Base-by-base conservation (phyloP, 2,888 invertebrate species). In the Scelioninae gen. 2 region DNA sequence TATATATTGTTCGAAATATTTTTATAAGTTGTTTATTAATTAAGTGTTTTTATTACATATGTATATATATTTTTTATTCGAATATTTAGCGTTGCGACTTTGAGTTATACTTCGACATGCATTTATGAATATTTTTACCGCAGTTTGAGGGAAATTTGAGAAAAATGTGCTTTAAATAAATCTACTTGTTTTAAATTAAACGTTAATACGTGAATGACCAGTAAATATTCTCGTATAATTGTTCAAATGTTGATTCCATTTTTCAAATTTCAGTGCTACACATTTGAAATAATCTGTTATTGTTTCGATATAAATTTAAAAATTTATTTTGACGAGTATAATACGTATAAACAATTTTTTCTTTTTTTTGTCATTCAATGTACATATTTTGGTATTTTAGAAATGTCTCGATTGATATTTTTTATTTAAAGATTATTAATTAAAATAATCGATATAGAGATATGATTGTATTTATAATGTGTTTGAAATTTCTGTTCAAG, bases 391-490 rank as follows among this genome's bases (percentile, higher is more conserved):
- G 7, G 16, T 33, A 25, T 28, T 45, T 4, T 18, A 39, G 28
- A 57, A 65, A 48, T 33, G 52, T 33, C 35, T 31, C 35, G 45
- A 60, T 55, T 60, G 41, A 41, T 31, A n/a, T 22, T 58, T 50
- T 57, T 28, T 31, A 31, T 19, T 37, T 31, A 67, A 48, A 39
- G 33, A 64, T 7, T 33, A 55, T 64, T 53, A 64, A 64, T 53
- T 64, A 11, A 37, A 63, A 63, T 52, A 22, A 43, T 43, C 35
- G 43, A 31, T 48, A 48, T 25, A 33, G 57, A 43, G 33, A 41
- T 9, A 13, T 35, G 45, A 52, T 35, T 16, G 22, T 18, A 25
- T 33, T 53, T 31, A 35, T 6, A 39, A 45, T 43, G 25, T 18
- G 16, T 50, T 37, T 37, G 18, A 33, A 35, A 15, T 13, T 52